phyloP scores from a whole-genome alignment of 2,888 invertebrate species.

The Eurois occulta region DNA sequence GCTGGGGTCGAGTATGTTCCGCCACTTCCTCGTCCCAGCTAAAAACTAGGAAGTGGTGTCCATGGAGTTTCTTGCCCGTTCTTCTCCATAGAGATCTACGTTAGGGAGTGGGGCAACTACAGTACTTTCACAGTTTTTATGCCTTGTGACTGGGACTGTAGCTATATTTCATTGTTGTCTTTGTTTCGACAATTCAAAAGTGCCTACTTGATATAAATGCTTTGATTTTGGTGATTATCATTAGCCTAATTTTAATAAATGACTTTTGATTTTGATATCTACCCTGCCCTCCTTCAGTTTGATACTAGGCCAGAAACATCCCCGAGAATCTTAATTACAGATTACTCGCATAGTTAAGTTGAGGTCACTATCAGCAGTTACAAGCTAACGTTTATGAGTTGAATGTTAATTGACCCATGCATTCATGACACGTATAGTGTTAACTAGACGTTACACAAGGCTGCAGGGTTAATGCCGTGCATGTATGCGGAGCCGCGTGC shows the following conservation, averaged over 20 bases:
- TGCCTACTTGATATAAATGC: no score
- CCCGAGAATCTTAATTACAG: background rate
- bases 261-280: background rate
- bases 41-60: background rate
- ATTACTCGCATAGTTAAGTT: background rate
- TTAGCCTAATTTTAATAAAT: background rate
- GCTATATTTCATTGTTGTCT: no score
- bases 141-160: no score
- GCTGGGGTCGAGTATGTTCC: no score
- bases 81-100: no score
- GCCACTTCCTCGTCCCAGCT: background rate
- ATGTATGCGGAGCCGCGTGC: slow-evolving; percentile 42
- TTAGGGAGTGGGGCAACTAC: no score
- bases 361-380: background rate
- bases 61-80: no score
- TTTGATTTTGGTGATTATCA: no score
- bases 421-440: slow-evolving; percentile 32
- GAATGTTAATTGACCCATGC: slow-evolving; percentile 4
- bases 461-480: slow-evolving; percentile 47
- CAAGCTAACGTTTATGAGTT: background rate
- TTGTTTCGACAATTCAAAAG: no score
- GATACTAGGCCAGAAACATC: background rate
- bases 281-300: background rate
- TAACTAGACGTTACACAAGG: slow-evolving; percentile 35
- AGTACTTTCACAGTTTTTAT: no score